These are phyloP conservation scores for Panurus biarmicus DNA, from an alignment of 2,113 vertebrate genomes.

Conservation along the genomic window DNA sequence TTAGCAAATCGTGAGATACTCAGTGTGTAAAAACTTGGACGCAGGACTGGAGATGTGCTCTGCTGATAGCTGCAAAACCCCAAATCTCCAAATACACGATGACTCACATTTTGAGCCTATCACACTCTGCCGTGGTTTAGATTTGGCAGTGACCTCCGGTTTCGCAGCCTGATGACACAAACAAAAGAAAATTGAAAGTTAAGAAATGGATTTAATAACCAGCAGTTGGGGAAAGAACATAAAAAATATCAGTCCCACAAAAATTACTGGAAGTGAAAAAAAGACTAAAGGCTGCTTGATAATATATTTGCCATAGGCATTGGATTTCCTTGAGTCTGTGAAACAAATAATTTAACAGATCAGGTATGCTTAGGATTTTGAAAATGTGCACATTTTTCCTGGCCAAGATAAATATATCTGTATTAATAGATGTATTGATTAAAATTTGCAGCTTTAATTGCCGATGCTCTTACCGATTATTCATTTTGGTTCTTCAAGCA, in stretches of 20 bases:
- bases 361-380: conserved; percentile 50
- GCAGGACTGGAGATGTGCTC: conserved; percentile 52
- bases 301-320: conserved; percentile 65
- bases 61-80: conserved; percentile 35
- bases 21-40: background rate
- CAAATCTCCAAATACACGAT: conserved; percentile 47
- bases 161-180: conserved; percentile 69
- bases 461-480: conserved; percentile 65
- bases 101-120: conserved; percentile 67
- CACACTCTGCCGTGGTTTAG: conserved; percentile 44
- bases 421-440: conserved; percentile 69
- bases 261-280: conserved; percentile 58
- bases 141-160: conserved; percentile 50
- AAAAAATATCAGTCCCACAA: conserved; percentile 8
- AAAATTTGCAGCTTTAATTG: conserved; percentile 68
- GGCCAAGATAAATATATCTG: conserved; percentile 60
- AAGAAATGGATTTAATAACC: conserved; percentile 48
- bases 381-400: conserved; percentile 43
- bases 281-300: conserved; percentile 47
- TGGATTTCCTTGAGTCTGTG: conserved; percentile 59
- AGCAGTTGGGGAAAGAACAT: conserved; percentile 43
- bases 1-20: conserved; percentile 29
- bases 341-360: conserved; percentile 58
- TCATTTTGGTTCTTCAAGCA: conserved; percentile 65
- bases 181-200: conserved; percentile 72